Conservation (phyloP, 2,888 invertebrate species). For the Synergus japonicus region DNA sequence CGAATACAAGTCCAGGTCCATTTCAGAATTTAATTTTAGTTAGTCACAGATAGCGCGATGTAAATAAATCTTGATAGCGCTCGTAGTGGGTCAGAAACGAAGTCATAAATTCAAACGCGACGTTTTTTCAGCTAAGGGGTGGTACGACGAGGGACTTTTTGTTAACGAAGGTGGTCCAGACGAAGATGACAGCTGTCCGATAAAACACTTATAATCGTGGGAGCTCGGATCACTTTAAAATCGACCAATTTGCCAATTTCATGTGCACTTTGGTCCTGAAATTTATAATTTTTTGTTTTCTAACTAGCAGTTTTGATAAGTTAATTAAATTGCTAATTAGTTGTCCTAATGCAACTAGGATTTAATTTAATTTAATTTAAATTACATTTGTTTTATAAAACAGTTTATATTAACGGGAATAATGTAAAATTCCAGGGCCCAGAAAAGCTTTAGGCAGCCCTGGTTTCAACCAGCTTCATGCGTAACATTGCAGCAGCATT, state of each 20-base stretch:
- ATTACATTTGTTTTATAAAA: no score
- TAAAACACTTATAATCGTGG: conserved; percentile 22
- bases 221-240: conserved; percentile 47
- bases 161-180: conserved; percentile 38
- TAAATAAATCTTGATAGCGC: conserved; percentile 32
- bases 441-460: no score
- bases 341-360: no score
- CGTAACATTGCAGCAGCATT: no score
- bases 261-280: conserved; percentile 57
- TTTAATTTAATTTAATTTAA: no score
- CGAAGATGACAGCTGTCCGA: conserved; percentile 38
- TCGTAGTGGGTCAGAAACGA: conserved; percentile 22
- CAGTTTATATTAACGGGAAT: no score
- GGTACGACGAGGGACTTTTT: conserved; percentile 21
- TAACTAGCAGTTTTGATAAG: no score
- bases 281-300: no score
- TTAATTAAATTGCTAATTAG: no score
- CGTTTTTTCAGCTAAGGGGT: conserved; percentile 25
- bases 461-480: no score
- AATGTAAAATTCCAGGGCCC: no score
- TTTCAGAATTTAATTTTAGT: conserved; percentile 16
- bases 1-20: not conserved
- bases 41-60: conserved; percentile 10
- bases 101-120: conserved; percentile 11
- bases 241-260: conserved; percentile 72